These are phyloP conservation scores for Megalonaias nervosa DNA, from an alignment of 1,140 invertebrate species.

Conservation along the genomic window DNA sequence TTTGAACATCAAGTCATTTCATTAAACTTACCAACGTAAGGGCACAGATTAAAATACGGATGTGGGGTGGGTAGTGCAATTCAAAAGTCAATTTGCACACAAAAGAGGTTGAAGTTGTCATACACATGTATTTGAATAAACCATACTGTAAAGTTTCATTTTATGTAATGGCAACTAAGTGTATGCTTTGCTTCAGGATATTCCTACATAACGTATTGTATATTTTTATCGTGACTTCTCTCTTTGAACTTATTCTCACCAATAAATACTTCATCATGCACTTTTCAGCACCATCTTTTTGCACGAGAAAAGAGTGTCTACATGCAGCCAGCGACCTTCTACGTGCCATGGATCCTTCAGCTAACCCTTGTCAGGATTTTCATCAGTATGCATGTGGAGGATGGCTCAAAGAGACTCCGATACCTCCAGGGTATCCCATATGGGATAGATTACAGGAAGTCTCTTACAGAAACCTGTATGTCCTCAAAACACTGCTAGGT, in stretches of 20 bases:
- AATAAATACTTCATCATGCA: neutral
- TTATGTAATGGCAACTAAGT: neutral
- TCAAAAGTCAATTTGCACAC: too few relatives aligned
- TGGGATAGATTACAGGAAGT: slow-evolving; percentile 66
- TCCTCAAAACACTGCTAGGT: slow-evolving; percentile 62
- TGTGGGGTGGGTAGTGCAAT: too few relatives aligned
- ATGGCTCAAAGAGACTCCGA: slow-evolving; percentile 72
- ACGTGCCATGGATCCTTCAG: slow-evolving; percentile 71
- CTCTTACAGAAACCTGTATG: slow-evolving; percentile 60
- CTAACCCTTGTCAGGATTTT: slow-evolving; percentile 76
- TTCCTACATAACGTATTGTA: neutral
- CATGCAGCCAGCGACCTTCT: slow-evolving; percentile 68
- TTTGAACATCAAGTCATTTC: too few relatives aligned
- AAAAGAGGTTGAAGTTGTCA: too few relatives aligned
- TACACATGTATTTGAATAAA: neutral
- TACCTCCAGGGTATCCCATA: slow-evolving; percentile 60
- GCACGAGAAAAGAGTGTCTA: slow-evolving; percentile 60
- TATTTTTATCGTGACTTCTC: neutral
- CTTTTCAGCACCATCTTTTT: slow-evolving; percentile 48
- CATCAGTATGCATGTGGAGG: slow-evolving; percentile 76
- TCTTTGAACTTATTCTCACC: neutral
- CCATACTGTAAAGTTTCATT: neutral
- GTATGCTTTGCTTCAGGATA: neutral
- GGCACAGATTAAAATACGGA: too few relatives aligned
- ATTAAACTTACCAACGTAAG: too few relatives aligned